Percentiles rank a stretch among this genome's conserved stretches.
Conservation (phyloP, 2,113 vertebrate species). For the Caretta caretta region DNA sequence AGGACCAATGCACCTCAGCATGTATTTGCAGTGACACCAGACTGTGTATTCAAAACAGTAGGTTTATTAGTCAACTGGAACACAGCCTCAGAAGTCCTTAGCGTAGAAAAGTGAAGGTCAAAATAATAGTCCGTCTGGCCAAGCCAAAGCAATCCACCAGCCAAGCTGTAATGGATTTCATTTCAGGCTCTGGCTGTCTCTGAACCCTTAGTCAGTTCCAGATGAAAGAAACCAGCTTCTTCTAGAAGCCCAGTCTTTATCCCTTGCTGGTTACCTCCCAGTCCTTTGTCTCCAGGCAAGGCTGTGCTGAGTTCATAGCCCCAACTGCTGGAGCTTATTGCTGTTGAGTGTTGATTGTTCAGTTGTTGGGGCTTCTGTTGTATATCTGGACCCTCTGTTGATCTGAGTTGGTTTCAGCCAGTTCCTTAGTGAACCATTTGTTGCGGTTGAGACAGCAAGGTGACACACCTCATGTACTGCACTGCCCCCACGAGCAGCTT, state of each 20-base stretch:
- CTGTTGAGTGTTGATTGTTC: neutral
- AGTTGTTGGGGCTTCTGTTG: neutral
- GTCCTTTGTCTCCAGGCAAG: neutral
- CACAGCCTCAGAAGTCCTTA: neutral
- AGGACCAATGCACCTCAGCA: neutral
- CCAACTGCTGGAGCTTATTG: neutral
- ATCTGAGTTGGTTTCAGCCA: neutral
- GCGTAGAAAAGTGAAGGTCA: neutral
- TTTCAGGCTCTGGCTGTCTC: neutral
- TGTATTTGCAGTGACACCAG: neutral
- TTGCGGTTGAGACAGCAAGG: neutral
- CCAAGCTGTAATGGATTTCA: neutral
- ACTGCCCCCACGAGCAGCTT: neutral
- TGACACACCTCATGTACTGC: neutral
- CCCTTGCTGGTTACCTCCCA: neutral
- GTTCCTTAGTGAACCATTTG: neutral
- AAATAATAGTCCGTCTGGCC: neutral
- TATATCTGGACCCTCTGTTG: neutral
- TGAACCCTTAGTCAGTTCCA: neutral
- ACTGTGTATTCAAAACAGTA: neutral
- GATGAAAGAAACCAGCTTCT: neutral
- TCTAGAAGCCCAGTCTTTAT: neutral
- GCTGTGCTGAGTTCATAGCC: neutral
- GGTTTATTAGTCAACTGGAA: neutral
- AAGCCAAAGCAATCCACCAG: neutral